Evolutionary conservation across 2,888 invertebrate species (phyloP).

Genomic region (Catocala fraxini): DNA sequence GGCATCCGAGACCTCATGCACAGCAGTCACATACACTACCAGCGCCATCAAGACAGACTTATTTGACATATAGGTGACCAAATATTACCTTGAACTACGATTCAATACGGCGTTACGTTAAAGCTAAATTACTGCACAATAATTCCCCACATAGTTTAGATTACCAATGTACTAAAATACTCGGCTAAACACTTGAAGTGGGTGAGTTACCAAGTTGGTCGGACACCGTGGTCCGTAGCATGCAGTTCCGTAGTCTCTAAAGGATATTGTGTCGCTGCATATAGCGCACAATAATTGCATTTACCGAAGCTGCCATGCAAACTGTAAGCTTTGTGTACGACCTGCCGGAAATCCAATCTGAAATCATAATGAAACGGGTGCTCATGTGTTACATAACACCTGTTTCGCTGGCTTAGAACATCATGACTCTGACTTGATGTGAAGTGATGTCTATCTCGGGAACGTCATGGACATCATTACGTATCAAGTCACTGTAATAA

Average conservation of each 20-base stretch:
- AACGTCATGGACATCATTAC: too few species aligned
- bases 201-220: constrained; percentile 51
- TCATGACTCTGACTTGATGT: too few species aligned
- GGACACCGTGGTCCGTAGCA: constrained; percentile 12
- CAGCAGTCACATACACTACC: too few species aligned
- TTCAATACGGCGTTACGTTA: too few species aligned
- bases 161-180: constrained; percentile 39
- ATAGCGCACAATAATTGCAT: constrained; percentile 55
- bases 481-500: too few species aligned
- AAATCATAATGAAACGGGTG: constrained; percentile 38
- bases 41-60: too few species aligned
- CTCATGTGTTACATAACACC: constrained; percentile 7
- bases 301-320: constrained; percentile 41
- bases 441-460: too few species aligned
- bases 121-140: constrained; percentile 8
- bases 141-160: constrained; percentile 28
- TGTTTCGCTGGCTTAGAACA: too few species aligned
- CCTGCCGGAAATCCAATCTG: constrained; percentile 41
- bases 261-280: constrained; percentile 39
- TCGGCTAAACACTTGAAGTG: constrained; percentile 31
- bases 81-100: too few species aligned
- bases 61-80: too few species aligned
- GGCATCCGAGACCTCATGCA: too few species aligned
- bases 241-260: constrained; percentile 29
- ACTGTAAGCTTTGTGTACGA: constrained; percentile 42